Conservation (phyloP, 2,888 invertebrate genomes). For the Diloba caeruleocephala region DNA sequence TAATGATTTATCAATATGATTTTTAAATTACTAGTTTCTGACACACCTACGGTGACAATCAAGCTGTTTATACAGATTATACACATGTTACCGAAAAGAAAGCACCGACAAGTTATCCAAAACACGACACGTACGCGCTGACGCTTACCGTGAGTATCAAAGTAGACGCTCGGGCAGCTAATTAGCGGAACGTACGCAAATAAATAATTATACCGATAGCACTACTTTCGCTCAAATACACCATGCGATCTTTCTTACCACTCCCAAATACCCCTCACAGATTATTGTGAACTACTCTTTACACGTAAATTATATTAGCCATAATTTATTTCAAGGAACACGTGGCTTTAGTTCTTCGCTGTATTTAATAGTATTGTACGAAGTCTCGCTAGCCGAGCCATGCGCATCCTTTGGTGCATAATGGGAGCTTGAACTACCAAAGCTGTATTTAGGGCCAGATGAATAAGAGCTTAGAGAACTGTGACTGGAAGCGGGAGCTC, state of each 20-base stretch:
- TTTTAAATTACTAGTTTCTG: slow-evolving; percentile 55
- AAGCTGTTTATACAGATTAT: slow-evolving; percentile 67
- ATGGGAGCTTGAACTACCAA: slow-evolving; percentile 70
- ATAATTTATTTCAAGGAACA: slow-evolving; percentile 62
- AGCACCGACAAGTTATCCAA: slow-evolving; percentile 64
- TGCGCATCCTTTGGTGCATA: slow-evolving; percentile 77
- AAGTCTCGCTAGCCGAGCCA: slow-evolving; percentile 79
- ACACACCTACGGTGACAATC: slow-evolving; percentile 50
- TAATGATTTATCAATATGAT: slow-evolving; percentile 30
- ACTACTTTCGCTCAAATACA: slow-evolving; percentile 60
- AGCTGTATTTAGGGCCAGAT: slow-evolving; percentile 76
- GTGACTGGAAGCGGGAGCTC: slow-evolving; percentile 68
- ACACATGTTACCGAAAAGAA: slow-evolving; percentile 72
- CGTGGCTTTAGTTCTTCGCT: slow-evolving; percentile 84
- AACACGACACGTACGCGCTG: slow-evolving; percentile 58
- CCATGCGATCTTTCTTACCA: slow-evolving; percentile 56
- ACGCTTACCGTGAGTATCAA: slow-evolving; percentile 56
- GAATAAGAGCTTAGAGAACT: slow-evolving; percentile 74
- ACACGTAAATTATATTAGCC: slow-evolving; percentile 60
- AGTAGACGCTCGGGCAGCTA: slow-evolving; percentile 61
- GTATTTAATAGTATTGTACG: slow-evolving; percentile 86
- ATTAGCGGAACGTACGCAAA: slow-evolving; percentile 75
- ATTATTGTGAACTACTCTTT: slow-evolving; percentile 64
- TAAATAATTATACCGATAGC: slow-evolving; percentile 65
- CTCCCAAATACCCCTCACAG: slow-evolving; percentile 52